Percentiles rank a stretch among this genome's conserved stretches.
Conservation (phyloP, 2,888 invertebrate genomes). For the Dorcus hopei region DNA sequence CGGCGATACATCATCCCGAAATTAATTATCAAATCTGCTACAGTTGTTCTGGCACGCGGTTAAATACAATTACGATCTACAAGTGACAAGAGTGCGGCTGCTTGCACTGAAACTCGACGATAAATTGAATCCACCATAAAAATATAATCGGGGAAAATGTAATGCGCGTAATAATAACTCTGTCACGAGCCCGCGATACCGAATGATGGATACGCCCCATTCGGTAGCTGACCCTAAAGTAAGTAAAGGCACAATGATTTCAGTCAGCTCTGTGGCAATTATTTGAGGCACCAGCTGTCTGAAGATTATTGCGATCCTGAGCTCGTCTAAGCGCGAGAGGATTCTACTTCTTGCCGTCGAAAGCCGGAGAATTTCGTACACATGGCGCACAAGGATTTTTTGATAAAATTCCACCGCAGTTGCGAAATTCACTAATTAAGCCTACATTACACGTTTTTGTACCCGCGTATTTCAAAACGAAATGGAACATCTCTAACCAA, state of each 20-base stretch:
- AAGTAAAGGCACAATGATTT: conserved; percentile 9
- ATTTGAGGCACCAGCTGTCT: conserved; percentile 15
- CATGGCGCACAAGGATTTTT: not conserved
- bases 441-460: too few species aligned
- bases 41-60: not conserved
- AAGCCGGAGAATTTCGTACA: not conserved
- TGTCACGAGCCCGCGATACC: conserved; percentile 26
- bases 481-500: too few species aligned
- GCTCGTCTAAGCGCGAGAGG: not conserved
- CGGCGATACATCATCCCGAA: not conserved
- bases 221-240: not conserved
- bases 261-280: conserved; percentile 6
- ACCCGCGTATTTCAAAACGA: too few species aligned
- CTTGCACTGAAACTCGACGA: not conserved
- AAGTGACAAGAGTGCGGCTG: not conserved
- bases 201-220: conserved; percentile 31
- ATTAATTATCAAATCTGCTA: conserved; percentile 1
- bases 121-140: not conserved
- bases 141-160: not conserved
- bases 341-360: not conserved
- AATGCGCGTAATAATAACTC: conserved; percentile 7
- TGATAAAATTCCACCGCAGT: not conserved
- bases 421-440: not conserved
- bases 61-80: not conserved
- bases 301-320: conserved; percentile 16